Conservation (phyloP, 1,140 invertebrate genomes). For the Megathymus violae region DNA sequence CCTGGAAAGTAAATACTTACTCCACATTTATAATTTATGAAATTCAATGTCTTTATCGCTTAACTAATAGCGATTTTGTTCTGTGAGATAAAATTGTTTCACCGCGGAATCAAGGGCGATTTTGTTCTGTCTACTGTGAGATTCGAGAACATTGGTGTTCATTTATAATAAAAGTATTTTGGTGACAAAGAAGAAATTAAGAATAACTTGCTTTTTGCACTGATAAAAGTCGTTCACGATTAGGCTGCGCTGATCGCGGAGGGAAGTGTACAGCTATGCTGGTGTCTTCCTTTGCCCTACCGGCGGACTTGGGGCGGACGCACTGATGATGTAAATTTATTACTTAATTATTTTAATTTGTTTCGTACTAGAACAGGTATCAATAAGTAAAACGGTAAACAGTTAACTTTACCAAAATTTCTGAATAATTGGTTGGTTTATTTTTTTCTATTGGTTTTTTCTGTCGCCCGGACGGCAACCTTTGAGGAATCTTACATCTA, state of each 20-base stretch:
- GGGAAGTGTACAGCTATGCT: constrained; percentile 15
- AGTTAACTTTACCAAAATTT: constrained; percentile 5
- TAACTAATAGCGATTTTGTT: no score
- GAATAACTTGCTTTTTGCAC: constrained; percentile 39
- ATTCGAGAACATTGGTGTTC: no score
- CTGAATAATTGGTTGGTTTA: constrained; percentile 12
- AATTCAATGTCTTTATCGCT: no score
- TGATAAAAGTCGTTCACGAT: constrained; percentile 40
- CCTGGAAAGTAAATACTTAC: no score
- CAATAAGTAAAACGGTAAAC: no score
- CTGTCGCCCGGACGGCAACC: constrained; percentile 42
- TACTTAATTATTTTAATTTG: no score
- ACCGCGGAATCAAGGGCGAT: no score
- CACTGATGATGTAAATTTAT: constrained; percentile 5
- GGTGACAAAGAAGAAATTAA: not conserved
- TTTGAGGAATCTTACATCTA: constrained; percentile 58
- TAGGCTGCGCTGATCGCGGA: constrained; percentile 34
- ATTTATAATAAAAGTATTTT: no score
- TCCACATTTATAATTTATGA: no score
- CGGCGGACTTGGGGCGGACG: constrained; percentile 50
- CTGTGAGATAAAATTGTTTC: no score
- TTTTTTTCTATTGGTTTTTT: constrained; percentile 23
- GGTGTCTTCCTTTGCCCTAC: constrained; percentile 42
- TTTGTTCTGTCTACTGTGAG: constrained; percentile 10
- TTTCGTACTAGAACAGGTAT: no score